Conservation (phyloP, 1,140 invertebrate genomes). For the Venustaconcha ellipsiformis region DNA sequence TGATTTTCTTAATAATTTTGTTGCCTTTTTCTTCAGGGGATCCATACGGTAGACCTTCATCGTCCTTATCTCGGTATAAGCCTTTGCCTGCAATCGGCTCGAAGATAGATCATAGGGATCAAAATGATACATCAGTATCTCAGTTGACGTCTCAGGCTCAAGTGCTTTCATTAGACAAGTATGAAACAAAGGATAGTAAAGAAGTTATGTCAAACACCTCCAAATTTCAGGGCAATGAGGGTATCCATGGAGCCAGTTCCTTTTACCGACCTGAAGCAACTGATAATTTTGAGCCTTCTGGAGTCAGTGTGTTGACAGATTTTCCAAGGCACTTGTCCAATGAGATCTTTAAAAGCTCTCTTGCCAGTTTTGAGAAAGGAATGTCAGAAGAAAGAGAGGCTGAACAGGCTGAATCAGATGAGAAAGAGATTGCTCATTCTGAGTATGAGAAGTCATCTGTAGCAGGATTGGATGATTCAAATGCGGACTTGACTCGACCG, state of each 20-base stretch:
- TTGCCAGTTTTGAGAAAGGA: not conserved
- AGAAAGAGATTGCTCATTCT: conserved; percentile 1
- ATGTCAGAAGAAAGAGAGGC: not conserved
- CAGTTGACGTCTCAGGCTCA: not conserved
- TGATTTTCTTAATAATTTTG: too few species aligned
- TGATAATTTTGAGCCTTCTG: not conserved
- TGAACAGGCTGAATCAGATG: not conserved
- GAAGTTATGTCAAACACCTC: conserved; percentile 8
- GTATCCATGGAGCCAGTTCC: not conserved
- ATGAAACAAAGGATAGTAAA: conserved; percentile 8
- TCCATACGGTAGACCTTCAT: conserved; percentile 9
- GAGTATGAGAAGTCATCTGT: not conserved
- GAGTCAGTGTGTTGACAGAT: too few species aligned
- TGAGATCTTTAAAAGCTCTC: not conserved
- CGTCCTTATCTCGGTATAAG: conserved; percentile 26
- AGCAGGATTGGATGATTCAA: not conserved
- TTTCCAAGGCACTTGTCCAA: not conserved
- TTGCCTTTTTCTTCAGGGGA: too few species aligned
- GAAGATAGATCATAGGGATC: not conserved
- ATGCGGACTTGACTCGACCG: not conserved
- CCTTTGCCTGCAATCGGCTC: conserved; percentile 30
- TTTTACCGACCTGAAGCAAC: not conserved
- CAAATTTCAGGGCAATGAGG: conserved; percentile 4
- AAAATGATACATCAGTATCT: not conserved
- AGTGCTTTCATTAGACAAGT: conserved; percentile 5